Conservation (phyloP, 1,140 invertebrate genomes). For the Centruroides sculpturatus region DNA sequence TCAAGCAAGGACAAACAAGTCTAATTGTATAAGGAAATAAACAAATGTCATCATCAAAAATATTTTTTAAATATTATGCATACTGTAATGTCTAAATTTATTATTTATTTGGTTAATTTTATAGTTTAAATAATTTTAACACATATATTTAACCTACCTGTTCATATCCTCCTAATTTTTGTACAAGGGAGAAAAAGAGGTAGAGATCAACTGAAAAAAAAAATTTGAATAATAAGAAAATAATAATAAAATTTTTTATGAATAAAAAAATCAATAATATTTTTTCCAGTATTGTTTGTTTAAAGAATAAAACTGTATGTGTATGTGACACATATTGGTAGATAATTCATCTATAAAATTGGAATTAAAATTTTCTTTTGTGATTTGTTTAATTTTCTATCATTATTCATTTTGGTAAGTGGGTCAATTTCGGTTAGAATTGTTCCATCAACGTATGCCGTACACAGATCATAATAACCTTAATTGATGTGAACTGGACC, state of each 20-base stretch:
- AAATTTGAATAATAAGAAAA: not conserved
- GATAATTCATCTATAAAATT: not conserved
- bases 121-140: not conserved
- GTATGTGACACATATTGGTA: not conserved
- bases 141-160: conserved; percentile 24
- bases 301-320: not conserved
- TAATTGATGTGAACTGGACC: no score
- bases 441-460: no score
- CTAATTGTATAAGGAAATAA: not conserved
- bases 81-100: not conserved
- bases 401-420: not conserved
- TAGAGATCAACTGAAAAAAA: conserved; percentile 59
- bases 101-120: not conserved
- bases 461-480: no score
- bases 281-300: not conserved
- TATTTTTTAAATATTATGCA: not conserved
- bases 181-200: conserved; percentile 56
- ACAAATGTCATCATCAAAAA: no score
- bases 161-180: conserved; percentile 65
- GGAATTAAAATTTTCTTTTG: not conserved
- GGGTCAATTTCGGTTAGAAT: not conserved
- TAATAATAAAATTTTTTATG: no score
- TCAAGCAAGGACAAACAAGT: not conserved
- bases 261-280: not conserved
- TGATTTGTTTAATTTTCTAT: not conserved